Conservation (phyloP, 92 coral and sea anemone genomes). For the Zoanthus sociatus region DNA sequence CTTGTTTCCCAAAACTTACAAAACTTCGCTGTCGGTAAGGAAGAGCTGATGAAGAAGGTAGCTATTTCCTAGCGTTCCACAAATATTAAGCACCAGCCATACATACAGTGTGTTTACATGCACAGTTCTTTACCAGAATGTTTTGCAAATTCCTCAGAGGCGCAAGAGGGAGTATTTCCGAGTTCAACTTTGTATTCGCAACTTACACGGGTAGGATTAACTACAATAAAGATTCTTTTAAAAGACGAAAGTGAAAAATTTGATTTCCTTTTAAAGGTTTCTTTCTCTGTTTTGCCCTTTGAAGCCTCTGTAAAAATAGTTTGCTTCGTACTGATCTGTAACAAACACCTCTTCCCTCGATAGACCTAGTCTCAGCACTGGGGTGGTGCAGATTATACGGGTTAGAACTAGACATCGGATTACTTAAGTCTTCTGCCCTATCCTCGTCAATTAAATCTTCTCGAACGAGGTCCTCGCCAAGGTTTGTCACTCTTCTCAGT, state of each 20-base stretch:
- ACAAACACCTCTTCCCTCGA: slow-evolving; percentile 30
- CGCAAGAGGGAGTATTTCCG: neutral
- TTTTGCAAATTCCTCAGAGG: neutral
- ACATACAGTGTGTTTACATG: neutral
- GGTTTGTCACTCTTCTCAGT: slow-evolving; percentile 16
- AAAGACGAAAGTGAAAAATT: no score
- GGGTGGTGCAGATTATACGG: slow-evolving; percentile 46
- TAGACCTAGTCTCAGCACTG: slow-evolving; percentile 41
- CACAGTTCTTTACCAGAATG: neutral
- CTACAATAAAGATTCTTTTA: neutral
- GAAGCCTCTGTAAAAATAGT: slow-evolving; percentile 31
- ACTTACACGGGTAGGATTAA: neutral
- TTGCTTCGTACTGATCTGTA: slow-evolving; percentile 45
- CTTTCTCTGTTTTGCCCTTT: slow-evolving; percentile 61
- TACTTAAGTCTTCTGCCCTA: neutral
- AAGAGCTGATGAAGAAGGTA: no score
- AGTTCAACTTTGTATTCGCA: neutral
- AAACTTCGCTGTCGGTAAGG: neutral
- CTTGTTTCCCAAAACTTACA: no score
- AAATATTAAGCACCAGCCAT: neutral
- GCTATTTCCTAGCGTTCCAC: neutral
- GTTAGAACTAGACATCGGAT: neutral
- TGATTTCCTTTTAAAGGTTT: slow-evolving; percentile 11
- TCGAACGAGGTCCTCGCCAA: slow-evolving; percentile 43
- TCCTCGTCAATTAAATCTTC: slow-evolving; percentile 26